These are phyloP conservation scores for Pseudomyrmex gracilis DNA, from an alignment of 1,140 invertebrate genomes.

Conservation along the genomic window DNA sequence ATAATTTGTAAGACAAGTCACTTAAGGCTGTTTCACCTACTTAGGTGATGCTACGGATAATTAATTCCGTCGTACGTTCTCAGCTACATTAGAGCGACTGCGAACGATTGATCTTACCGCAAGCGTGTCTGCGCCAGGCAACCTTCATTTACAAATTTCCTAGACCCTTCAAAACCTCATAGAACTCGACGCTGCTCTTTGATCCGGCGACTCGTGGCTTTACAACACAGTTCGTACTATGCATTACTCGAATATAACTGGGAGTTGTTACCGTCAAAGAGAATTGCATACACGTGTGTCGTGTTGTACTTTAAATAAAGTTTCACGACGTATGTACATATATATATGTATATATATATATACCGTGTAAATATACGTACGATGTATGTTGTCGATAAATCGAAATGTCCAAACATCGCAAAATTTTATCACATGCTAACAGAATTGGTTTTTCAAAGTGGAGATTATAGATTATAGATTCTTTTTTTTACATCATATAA, in stretches of 20 bases:
- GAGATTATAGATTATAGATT: neutral
- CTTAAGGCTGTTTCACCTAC: neutral
- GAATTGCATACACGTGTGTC: slow-evolving; percentile 28
- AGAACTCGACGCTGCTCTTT: slow-evolving; percentile 31
- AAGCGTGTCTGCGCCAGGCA: slow-evolving; percentile 45
- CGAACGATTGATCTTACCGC: slow-evolving; percentile 49
- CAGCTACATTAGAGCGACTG: slow-evolving; percentile 4
- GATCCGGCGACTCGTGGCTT: slow-evolving; percentile 51
- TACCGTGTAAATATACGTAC: neutral
- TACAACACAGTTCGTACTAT: slow-evolving; percentile 53
- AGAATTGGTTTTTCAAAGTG: slow-evolving; percentile 1
- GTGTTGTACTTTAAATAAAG: slow-evolving; percentile 54
- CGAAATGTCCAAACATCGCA: neutral
- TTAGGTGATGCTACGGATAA: neutral
- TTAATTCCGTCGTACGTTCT: slow-evolving; percentile 27
- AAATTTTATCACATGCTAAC: neutral
- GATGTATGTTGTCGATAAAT: neutral
- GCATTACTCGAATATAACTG: slow-evolving; percentile 55
- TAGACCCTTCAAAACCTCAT: slow-evolving; percentile 18
- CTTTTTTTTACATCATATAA: neutral
- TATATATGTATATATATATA: no score
- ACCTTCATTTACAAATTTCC: slow-evolving; percentile 53
- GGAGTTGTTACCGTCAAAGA: slow-evolving; percentile 63
- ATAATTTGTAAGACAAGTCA: no score
- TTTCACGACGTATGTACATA: neutral